Conservation (phyloP, 1,140 invertebrate genomes). For the Lycorma delicatula region DNA sequence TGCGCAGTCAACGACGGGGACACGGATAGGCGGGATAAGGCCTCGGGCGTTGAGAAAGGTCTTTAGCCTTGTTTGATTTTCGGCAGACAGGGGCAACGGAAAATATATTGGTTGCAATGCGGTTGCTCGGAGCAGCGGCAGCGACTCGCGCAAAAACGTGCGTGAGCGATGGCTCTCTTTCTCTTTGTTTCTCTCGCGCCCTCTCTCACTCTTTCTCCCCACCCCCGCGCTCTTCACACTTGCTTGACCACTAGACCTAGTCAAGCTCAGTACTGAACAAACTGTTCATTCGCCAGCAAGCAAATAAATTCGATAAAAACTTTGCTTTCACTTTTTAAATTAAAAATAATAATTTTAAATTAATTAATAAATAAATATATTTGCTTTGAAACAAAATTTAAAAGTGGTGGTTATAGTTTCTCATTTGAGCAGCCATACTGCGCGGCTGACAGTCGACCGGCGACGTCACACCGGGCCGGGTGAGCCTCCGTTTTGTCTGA, state of each 20-base stretch:
- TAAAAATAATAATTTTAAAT: not conserved
- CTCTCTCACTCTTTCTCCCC: slow-evolving; percentile 2
- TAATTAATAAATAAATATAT: not conserved
- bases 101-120: slow-evolving; percentile 2
- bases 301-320: not conserved
- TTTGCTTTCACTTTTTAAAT: not conserved
- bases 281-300: not conserved
- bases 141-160: no score
- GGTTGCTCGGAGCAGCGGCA: no score
- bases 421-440: not conserved
- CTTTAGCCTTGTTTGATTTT: slow-evolving; percentile 7
- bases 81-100: not conserved
- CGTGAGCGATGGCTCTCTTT: no score
- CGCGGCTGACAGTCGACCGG: slow-evolving; percentile 39
- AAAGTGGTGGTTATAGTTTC: not conserved
- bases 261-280: slow-evolving; percentile 8
- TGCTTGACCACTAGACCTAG: slow-evolving; percentile 6
- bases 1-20: no score
- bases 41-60: slow-evolving; percentile 1
- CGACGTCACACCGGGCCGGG: slow-evolving; percentile 46
- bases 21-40: not conserved
- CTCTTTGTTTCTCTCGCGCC: no score
- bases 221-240: not conserved
- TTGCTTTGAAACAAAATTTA: not conserved
- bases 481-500: slow-evolving; percentile 43